A percentile compares a stretch with the other conserved stretches of the same genome.
phyloP scores from a whole-genome alignment of 1,140 invertebrate species.

The Caenorhabditis briggsae region DNA sequence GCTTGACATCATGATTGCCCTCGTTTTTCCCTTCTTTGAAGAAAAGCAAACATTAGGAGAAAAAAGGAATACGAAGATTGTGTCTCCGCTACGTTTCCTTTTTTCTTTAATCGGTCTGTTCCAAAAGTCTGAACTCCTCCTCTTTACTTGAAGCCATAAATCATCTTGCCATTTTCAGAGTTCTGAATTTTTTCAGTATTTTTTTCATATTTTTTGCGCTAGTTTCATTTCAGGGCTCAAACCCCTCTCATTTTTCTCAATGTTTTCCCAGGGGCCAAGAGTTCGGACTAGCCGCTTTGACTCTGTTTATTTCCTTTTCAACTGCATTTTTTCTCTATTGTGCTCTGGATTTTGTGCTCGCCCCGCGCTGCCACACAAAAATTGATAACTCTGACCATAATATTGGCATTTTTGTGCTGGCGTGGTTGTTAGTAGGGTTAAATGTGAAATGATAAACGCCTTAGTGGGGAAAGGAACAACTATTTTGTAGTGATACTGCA shows the following conservation, averaged over 20 bases:
- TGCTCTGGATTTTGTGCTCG: not conserved
- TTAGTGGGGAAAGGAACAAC: not conserved
- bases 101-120: conserved; percentile 15
- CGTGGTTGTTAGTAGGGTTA: not conserved
- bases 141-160: not conserved
- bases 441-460: conserved; percentile 41
- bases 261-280: conserved; percentile 38
- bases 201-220: not conserved
- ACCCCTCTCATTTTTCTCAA: not conserved
- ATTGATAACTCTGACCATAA: conserved; percentile 12
- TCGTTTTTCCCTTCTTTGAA: conserved; percentile 11
- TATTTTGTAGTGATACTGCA: conserved; percentile 8
- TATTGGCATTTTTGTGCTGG: not conserved
- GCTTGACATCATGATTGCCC: conserved; percentile 35
- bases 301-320: conserved; percentile 25
- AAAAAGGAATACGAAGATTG: not conserved
- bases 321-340: conserved; percentile 33
- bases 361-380: not conserved
- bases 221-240: conserved; percentile 1
- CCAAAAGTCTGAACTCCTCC: not conserved
- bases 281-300: not conserved
- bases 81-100: not conserved
- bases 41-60: not conserved
- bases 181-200: not conserved
- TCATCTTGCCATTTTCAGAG: conserved; percentile 20